Conservation (phyloP, 1,140 invertebrate species). For the Drosophila mojavensis region DNA sequence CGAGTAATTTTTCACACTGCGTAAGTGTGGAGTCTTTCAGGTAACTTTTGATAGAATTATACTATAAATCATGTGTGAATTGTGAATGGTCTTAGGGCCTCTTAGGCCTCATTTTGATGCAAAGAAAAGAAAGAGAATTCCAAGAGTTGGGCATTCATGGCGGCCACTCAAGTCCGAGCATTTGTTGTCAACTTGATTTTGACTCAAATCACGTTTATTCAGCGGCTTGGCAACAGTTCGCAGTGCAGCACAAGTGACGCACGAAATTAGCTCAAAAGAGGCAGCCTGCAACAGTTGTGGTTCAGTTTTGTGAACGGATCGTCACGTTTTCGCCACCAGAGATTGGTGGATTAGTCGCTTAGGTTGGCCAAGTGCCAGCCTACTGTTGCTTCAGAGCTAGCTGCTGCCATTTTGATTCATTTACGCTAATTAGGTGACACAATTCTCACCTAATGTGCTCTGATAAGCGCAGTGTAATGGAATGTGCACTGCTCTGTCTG, state of each 20-base stretch:
- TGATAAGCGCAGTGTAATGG: slow-evolving; percentile 61
- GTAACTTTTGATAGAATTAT: neutral
- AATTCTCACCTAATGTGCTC: slow-evolving; percentile 83
- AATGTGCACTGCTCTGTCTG: slow-evolving; percentile 41
- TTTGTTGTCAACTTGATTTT: slow-evolving; percentile 37
- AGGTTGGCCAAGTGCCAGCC: slow-evolving; percentile 50
- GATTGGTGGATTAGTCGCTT: slow-evolving; percentile 66
- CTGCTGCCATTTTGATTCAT: slow-evolving; percentile 73
- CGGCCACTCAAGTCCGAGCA: slow-evolving; percentile 7
- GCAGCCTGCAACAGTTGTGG: slow-evolving; percentile 25
- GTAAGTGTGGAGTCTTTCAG: neutral
- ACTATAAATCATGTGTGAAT: slow-evolving; percentile 16
- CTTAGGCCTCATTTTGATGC: neutral
- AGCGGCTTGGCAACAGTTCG: slow-evolving; percentile 51
- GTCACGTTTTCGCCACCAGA: slow-evolving; percentile 71
- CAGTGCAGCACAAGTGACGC: slow-evolving; percentile 39
- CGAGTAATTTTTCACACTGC: slow-evolving; percentile 2
- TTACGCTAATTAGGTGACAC: slow-evolving; percentile 84
- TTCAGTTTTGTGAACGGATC: slow-evolving; percentile 30
- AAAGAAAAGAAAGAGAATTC: neutral
- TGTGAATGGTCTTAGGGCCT: neutral
- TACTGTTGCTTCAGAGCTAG: neutral
- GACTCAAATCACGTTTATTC: slow-evolving; percentile 58
- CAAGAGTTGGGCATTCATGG: slow-evolving; percentile 3
- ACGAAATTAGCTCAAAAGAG: slow-evolving; percentile 39